Evolutionary conservation across 2,113 vertebrate species (phyloP), one percentile per base, ranked within the genome.

Genomic region (Ia io): DNA sequence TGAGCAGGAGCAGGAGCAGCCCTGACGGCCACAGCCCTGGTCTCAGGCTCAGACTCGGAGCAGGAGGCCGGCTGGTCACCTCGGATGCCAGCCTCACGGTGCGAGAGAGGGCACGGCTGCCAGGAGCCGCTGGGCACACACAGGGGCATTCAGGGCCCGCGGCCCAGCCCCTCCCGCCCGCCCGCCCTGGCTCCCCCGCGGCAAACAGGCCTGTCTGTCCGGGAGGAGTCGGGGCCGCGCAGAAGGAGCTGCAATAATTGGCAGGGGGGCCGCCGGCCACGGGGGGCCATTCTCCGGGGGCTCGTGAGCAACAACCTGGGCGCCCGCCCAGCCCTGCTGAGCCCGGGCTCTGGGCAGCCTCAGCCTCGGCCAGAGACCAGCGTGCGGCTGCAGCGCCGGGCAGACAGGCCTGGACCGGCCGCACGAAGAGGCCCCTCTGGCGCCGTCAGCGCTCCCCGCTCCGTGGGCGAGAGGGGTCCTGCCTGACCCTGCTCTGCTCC

Each of bases 201-300:
- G 95, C 90, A 94, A 53, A 94, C 78, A 96, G 96, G 70, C 86
- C 93, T 61, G 93, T 70, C 79, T 94, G 96, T 96, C 95, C 11
- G 0, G 77, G 79, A 84, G 12, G 65, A 90, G 76, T 79, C 84
- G 28, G 51, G 79, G 40, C 84, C 77, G 84, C 77, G 84, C 51
- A 18, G 80, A 95, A 97, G 96, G 93, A 96, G 47, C 96, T 97
- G 96, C 71, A 96, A 97, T 95, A 95, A 96, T 96, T 97, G 97
- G 96, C 97, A 94, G 96, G 96, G 95, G 92, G 89, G 95, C 65
- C 65, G 3, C 91, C 96, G 97, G 83, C 91, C 91, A 73, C 94
- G 95, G 94, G 76, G 93, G 92, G 59, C 40, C 79, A 76, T 74
- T 76, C 92, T 84, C 92, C 35, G 49, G 89, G 89, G 96, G 47